Evolutionary conservation across 2,797 vertebrate genomes (phyloP).

Genomic region (Tapera naevia): DNA sequence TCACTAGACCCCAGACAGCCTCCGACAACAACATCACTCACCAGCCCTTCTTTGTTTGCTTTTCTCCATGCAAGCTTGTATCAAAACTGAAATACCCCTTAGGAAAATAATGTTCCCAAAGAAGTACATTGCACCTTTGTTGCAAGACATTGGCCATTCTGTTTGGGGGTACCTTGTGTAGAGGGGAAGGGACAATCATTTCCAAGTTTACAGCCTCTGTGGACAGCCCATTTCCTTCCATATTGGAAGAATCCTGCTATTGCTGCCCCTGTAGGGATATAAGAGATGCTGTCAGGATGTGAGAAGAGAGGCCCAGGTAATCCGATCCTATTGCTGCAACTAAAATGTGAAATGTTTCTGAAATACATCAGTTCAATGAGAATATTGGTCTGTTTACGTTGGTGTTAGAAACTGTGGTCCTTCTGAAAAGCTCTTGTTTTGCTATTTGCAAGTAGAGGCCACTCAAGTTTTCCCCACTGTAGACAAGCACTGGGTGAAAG

Average conservation of each 20-base stretch:
- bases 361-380: neutral
- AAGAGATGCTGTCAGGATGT: neutral
- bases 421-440: neutral
- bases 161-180: neutral
- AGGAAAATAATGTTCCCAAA: neutral
- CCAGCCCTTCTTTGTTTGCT: too few relatives aligned
- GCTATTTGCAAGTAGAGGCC: neutral
- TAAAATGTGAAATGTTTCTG: neutral
- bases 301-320: neutral
- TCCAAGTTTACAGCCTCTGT: neutral
- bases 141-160: accelerated
- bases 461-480: neutral
- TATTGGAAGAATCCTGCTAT: neutral
- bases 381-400: neutral
- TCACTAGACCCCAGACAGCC: too few relatives aligned
- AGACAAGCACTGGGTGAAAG: neutral
- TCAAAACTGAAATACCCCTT: neutral
- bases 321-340: neutral
- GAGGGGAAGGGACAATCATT: neutral
- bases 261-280: neutral
- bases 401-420: neutral
- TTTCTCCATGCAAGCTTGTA: neutral
- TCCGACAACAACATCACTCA: too few relatives aligned
- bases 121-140: neutral
- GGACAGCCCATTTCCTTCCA: neutral